phyloP scores from a whole-genome alignment of 2,797 vertebrate genomes.

The Crax fasciolata region DNA sequence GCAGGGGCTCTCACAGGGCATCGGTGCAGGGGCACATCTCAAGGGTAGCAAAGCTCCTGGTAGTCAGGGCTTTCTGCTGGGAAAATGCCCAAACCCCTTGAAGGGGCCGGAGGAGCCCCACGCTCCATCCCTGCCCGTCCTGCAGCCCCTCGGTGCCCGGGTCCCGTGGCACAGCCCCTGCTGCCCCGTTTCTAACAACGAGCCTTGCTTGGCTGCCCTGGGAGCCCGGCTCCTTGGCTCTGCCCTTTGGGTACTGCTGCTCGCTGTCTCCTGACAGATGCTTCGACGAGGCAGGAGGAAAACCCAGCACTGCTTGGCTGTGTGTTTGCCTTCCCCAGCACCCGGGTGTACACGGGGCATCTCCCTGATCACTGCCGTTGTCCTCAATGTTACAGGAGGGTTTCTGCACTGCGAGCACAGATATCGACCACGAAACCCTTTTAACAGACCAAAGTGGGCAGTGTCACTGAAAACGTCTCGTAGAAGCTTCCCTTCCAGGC shows the following conservation, averaged over 20 bases:
- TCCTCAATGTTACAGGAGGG: neutral
- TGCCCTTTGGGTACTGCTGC: neutral
- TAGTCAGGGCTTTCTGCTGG: neutral
- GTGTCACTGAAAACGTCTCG: neutral
- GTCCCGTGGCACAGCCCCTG: neutral
- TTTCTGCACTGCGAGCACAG: neutral
- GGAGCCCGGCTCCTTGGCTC: neutral
- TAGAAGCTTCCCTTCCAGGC: rapidly evolving
- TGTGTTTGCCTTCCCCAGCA: neutral
- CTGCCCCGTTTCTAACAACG: neutral
- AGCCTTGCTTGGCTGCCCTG: neutral
- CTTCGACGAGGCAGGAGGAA: neutral
- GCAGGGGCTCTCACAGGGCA: neutral
- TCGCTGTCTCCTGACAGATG: neutral
- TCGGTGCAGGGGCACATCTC: neutral
- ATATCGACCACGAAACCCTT: neutral
- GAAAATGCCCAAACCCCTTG: rapidly evolving
- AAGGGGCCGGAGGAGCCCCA: neutral
- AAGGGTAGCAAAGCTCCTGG: neutral
- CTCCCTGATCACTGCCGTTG: neutral
- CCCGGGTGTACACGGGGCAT: neutral
- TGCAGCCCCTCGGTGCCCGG: neutral
- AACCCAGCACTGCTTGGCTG: neutral
- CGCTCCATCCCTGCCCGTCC: neutral
- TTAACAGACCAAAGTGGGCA: neutral